Evolutionary conservation across 2,113 vertebrate species (phyloP), one percentile per base, ranked within the genome.

Genomic region (Indri indri): DNA sequence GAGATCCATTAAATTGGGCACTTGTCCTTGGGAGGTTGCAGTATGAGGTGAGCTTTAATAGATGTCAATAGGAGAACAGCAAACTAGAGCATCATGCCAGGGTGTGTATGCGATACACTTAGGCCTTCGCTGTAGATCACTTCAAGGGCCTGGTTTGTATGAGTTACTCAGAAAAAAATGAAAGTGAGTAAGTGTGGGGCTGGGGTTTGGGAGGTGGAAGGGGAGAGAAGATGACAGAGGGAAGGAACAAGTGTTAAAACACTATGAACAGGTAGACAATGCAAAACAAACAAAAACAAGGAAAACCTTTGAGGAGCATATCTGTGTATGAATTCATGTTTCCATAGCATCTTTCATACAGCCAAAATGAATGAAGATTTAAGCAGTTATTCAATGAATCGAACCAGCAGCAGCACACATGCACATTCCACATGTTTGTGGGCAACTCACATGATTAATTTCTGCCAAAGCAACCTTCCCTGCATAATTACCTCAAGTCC

Each of bases 171-270:
- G 74, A 57, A 23, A 66, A 73, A 84, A 82, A 66, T 3, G 11
- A 68, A 1, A 40, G 40, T 63, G 52, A 8, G 23, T 27, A 17
- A 37, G 7, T 2, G 4, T 54, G n/a, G 18, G 27, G 23, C 16
- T 59, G 12, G 20, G 3, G 16, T 17, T 12, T 5, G 17, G 20
- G 20, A 27, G 37, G 16, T 12, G 10, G 27, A 0, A 11, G 2
- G 10, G 6, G 16, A 11, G 16, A 6, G 11, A 18, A 32, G 37
- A 6, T 13, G 6, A 17, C 0, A 27, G 7, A 63, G 32, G 13
- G 52, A 14, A 93, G 34, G n/a, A 20, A 2, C 18, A 23, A 54
- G 27, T 59, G 8, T n/a, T 27, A 34, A 71, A 80, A 76, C 18
- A 23, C 5, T 47, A 8, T 42, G 37, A 40, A 32, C 42, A 57